phyloP scores from a whole-genome alignment of 2,797 vertebrate species.

The Loriculus beryllinus region DNA sequence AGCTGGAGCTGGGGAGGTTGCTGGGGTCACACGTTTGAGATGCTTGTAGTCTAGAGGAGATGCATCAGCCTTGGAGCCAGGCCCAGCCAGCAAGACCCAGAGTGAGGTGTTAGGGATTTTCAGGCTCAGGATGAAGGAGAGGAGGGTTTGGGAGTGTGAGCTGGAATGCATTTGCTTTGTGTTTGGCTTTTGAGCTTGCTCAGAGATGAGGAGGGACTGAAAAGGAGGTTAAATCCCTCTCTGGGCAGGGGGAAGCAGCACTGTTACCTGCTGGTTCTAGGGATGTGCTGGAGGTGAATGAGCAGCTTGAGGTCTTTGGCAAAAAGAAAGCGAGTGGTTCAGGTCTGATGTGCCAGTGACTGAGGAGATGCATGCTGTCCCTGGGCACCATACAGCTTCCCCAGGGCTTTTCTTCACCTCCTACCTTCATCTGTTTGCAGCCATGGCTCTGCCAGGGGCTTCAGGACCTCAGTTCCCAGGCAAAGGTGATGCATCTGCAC shows the following conservation, averaged over 20 bases:
- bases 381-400: neutral
- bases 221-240: neutral
- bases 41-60: neutral
- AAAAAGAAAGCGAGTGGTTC: rapidly evolving
- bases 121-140: neutral
- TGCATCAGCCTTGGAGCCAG: neutral
- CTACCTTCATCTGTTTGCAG: neutral
- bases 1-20: neutral
- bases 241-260: neutral
- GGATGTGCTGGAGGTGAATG: neutral
- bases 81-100: neutral
- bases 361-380: no score
- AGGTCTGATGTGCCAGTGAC: neutral
- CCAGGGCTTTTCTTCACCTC: neutral
- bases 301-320: neutral
- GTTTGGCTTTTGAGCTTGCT: neutral
- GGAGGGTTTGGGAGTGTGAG: neutral
- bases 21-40: rapidly evolving
- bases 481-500: neutral
- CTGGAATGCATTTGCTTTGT: rapidly evolving
- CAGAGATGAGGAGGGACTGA: neutral
- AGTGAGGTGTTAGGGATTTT: rapidly evolving
- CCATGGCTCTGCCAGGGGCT: neutral
- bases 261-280: neutral
- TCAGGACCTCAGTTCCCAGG: neutral